Percentiles rank a stretch among this genome's conserved stretches.
These are phyloP conservation scores for Serripes groenlandicus DNA, from an alignment of 2,888 invertebrate species.

Conservation along the genomic window DNA sequence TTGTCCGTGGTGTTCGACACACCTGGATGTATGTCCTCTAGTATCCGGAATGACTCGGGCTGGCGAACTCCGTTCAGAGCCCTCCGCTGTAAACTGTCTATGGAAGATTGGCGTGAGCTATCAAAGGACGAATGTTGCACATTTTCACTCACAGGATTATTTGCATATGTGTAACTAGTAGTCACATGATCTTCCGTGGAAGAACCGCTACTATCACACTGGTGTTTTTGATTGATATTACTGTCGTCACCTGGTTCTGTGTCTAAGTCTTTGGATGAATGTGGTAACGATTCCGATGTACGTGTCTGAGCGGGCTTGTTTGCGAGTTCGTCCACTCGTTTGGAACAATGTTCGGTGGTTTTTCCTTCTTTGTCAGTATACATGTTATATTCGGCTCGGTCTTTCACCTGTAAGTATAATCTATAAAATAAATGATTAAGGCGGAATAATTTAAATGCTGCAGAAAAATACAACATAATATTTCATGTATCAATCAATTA, in stretches of 20 bases:
- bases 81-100: neutral
- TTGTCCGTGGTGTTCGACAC: neutral
- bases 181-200: neutral
- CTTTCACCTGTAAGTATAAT: neutral
- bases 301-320: neutral
- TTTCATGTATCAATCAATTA: too few species aligned
- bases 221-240: neutral
- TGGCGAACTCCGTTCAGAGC: neutral
- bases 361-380: neutral
- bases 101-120: slow-evolving; percentile 11
- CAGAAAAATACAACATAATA: too few species aligned
- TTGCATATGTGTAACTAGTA: slow-evolving; percentile 1
- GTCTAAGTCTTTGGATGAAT: neutral
- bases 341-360: too few species aligned
- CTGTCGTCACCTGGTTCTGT: neutral
- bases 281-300: neutral
- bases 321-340: neutral
- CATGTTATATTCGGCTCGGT: neutral
- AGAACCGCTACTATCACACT: neutral
- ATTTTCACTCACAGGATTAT: neutral
- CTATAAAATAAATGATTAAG: too few species aligned
- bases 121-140: neutral
- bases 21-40: neutral
- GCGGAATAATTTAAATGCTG: too few species aligned
- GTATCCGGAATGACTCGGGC: neutral